Base-by-base conservation (phyloP, 92 coral and sea anemone species). In the Paragorgia papillata region DNA sequence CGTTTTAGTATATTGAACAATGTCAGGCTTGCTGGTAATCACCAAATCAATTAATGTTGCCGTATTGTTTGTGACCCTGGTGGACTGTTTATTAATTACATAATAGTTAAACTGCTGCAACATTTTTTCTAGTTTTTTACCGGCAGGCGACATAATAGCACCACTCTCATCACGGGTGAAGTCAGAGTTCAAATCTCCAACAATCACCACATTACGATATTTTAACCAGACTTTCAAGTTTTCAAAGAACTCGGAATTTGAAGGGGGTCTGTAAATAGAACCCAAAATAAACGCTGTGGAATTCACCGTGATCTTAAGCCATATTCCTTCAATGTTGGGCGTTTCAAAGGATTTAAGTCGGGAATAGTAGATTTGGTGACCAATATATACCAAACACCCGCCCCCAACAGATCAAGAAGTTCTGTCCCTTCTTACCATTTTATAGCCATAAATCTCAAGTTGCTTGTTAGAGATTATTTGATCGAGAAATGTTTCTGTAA, bases 201-300 rank as follows among this genome's bases (percentile, higher is more conserved):
- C 56, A 5, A 54, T 78, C 49, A 62, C 59, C 2, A 67, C 58
- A 18, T 67, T 44, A 5, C 40, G 24, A 17, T 43, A 44, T 29
- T 82, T 82, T 14, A 75, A 20, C 82, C 82, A 82, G 2, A 55
- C 78, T 66, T 37, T 75, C 51, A 82, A 82, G 48, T 46, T 57
- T 3, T 5, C 6, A 37, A 75, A 65, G 59, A 82, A 63, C 2
- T 35, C 77, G 3, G 5, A 12, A 41, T 74, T 69, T 49, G 15
- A 7, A 27, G 76, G 81, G 7, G 86, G 46, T 74, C 69, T 53
- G 32, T 82, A 82, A 21, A 82, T 48, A 19, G 28, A 57, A 13
- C 82, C 86, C 20, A 75, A 15, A 2, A 54, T 35, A 8, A 82
- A 24, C 9, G 55, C 20, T 7, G 69, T 29, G 2, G 55, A 26